Percentiles rank a stretch among this genome's conserved stretches.
These are phyloP conservation scores for Callipepla squamata DNA, from an alignment of 2,113 vertebrate species.

Conservation along the genomic window DNA sequence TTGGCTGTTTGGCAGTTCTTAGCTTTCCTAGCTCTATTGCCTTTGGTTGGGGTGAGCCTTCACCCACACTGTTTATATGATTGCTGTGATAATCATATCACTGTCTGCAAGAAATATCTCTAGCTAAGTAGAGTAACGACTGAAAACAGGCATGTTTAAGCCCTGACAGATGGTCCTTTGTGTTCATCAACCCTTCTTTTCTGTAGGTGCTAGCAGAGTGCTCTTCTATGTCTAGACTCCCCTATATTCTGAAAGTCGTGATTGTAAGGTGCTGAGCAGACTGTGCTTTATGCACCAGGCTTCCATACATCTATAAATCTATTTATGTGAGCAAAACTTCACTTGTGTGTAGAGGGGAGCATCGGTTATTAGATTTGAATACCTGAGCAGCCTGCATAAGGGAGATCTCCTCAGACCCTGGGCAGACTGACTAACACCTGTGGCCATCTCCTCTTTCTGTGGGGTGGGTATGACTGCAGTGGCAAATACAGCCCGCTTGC, in stretches of 20 bases:
- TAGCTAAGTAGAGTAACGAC: not conserved
- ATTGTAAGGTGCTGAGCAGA: not conserved
- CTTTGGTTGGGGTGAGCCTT: not conserved
- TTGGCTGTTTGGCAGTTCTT: not conserved
- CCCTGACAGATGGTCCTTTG: not conserved
- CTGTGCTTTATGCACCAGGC: not conserved
- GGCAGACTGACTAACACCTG: not conserved
- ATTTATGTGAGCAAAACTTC: not conserved
- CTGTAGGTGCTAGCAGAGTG: not conserved
- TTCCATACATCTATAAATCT: not conserved
- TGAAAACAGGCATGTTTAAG: not conserved
- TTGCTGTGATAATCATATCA: not conserved
- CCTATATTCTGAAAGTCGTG: accelerated
- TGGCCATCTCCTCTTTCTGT: not conserved
- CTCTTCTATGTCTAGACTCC: not conserved
- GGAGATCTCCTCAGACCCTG: not conserved
- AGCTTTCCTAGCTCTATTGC: not conserved
- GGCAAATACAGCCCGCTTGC: not conserved
- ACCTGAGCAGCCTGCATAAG: not conserved
- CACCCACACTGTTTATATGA: not conserved
- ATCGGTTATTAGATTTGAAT: not conserved
- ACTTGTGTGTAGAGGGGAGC: not conserved
- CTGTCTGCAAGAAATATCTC: not conserved
- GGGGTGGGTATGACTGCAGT: not conserved
- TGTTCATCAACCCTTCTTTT: not conserved